phyloP scores from a whole-genome alignment of 2,113 vertebrate species.

The Ellobius talpinus region DNA sequence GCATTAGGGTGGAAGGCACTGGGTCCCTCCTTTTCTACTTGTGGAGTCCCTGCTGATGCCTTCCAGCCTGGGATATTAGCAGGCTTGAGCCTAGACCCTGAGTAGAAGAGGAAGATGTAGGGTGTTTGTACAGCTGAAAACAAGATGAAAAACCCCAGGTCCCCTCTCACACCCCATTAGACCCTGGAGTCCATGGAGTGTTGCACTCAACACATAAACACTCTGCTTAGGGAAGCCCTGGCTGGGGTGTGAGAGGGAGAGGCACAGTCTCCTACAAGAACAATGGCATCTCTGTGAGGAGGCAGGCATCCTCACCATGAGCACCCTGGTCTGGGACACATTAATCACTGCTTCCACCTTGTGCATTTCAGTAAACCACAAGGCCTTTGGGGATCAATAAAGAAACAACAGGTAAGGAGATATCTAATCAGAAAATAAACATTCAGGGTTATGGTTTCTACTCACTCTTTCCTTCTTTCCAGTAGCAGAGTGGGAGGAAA shows the following conservation, averaged over 20 bases:
- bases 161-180: conserved; percentile 98
- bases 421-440: conserved; percentile 42
- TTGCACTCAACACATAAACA: conserved; percentile 98
- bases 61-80: conserved; percentile 82
- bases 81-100: conserved; percentile 82
- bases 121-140: conserved; percentile 99
- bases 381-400: conserved; percentile 39
- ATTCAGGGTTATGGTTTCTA: neutral
- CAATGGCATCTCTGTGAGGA: conserved; percentile 89
- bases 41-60: conserved; percentile 85
- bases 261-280: conserved; percentile 86
- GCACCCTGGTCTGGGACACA: conserved; percentile 70
- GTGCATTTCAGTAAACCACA: neutral
- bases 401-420: conserved; percentile 63
- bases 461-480: neutral
- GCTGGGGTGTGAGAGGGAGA: conserved; percentile 88
- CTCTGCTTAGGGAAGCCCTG: conserved; percentile 92
- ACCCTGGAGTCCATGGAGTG: conserved; percentile 93
- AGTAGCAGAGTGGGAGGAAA: neutral
- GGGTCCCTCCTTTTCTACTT: conserved; percentile 84
- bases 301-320: conserved; percentile 54
- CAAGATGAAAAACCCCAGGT: conserved; percentile 98
- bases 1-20: conserved; percentile 85
- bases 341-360: conserved; percentile 69
- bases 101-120: conserved; percentile 88